Base-by-base conservation (phyloP, 2,113 vertebrate species). In the Pachyramphus minor region DNA sequence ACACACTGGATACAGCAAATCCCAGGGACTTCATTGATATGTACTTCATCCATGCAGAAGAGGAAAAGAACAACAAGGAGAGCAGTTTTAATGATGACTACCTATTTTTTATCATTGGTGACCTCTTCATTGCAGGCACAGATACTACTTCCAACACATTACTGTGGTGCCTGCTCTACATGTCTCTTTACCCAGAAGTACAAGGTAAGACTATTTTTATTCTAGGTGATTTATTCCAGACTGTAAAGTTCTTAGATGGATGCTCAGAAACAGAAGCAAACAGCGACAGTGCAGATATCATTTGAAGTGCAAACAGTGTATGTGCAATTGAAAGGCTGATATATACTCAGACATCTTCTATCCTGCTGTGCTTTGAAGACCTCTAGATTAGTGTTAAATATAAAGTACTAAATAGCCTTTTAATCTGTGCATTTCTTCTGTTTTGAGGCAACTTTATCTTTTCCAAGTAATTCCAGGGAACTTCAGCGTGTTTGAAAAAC, bases 71-170 rank as follows among this genome's bases (percentile, higher is more conserved):
- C 37, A 96, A 98, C 42, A 87, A 97, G 27, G 97, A 98, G 53
- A 98, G 97, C 81, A 98, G 98, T 88, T 99, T 99, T 93, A 97
- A 98, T 19, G 99, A 99, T 10, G 99, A 99, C 17, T 99, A 99
- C 84, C 97, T 99, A 18, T 99, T 99, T 92, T 99, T 99, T 87
- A 99, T 99, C 83, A 99, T 99, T 24, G 98, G 98, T 22, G 99
- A 99, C 93, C 98, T 99, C 56, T 99, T 99, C 93, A 98, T 99
- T 0, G 99, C 99, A 10, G 99, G 99, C 66, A 99, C 99, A 3
- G 99, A 99, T 91, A 99, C 99, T 8, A 99, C 99, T 25, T 98
- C 99, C 20, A 99, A 99, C 92, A 99, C 99, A 1, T 28, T 99
- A n/a, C 97, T 99, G 49, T 99, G 99, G 99, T 98, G 98, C 93